Conservation (phyloP, 2,113 vertebrate genomes). For the Salvelinus fontinalis region DNA sequence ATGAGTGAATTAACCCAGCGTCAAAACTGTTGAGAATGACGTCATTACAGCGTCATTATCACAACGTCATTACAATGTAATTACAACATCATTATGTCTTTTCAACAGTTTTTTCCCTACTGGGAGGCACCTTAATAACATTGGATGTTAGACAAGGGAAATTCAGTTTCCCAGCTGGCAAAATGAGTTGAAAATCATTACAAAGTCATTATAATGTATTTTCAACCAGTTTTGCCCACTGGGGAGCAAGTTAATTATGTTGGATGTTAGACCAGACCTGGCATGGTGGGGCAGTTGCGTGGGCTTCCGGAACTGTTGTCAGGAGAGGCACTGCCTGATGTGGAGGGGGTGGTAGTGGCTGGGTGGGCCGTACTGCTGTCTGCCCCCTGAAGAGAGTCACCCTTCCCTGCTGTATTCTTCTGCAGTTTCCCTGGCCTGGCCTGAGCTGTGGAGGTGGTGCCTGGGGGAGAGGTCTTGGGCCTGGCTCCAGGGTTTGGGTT, state of each 20-base stretch:
- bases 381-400: slow-evolving; percentile 66
- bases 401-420: slow-evolving; percentile 72
- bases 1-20: slow-evolving; percentile 25
- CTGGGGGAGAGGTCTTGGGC: slow-evolving; percentile 78
- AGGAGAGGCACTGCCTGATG: slow-evolving; percentile 74
- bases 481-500: slow-evolving; percentile 76
- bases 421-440: slow-evolving; percentile 69
- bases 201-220: neutral
- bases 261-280: slow-evolving; percentile 59
- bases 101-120: too few species aligned
- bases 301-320: slow-evolving; percentile 71
- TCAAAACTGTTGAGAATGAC: slow-evolving; percentile 21
- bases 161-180: too few species aligned
- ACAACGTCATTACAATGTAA: too few species aligned
- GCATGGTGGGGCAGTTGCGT: slow-evolving; percentile 52
- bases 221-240: neutral
- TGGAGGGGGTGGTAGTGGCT: slow-evolving; percentile 50
- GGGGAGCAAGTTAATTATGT: neutral
- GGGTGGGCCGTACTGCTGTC: slow-evolving; percentile 45
- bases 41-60: too few species aligned
- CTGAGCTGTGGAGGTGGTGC: slow-evolving; percentile 63
- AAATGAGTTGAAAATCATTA: neutral
- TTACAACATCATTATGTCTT: too few species aligned
- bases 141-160: too few species aligned
- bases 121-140: too few species aligned